A percentile compares a stretch with the other conserved stretches of the same genome.
These are phyloP conservation scores for Lepeophtheirus nordmannii DNA, from an alignment of 2,888 invertebrate genomes.

Conservation along the genomic window DNA sequence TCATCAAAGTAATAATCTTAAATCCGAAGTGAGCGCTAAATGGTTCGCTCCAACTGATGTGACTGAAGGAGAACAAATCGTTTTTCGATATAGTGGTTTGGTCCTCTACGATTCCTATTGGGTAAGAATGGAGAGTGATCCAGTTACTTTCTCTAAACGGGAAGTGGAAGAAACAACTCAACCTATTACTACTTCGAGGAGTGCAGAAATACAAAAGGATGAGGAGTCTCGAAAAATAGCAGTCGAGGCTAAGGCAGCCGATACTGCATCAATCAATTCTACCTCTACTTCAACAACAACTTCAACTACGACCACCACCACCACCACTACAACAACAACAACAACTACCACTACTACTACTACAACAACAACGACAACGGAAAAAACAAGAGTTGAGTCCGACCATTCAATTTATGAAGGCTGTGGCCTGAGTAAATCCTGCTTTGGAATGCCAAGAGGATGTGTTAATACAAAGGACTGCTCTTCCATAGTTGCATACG, in stretches of 20 bases:
- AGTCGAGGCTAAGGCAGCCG: not conserved
- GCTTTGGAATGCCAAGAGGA: conserved; percentile 19
- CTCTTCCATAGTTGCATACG: conserved; percentile 9
- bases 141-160: not conserved
- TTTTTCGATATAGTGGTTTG: not conserved
- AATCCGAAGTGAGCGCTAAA: not conserved
- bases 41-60: conserved; percentile 14
- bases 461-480: conserved; percentile 6
- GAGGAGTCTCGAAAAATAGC: not conserved
- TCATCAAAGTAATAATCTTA: conserved; percentile 1
- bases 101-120: conserved; percentile 1
- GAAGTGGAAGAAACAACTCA: not conserved
- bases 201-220: not conserved
- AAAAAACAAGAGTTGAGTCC: not conserved
- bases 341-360: conserved; percentile 29
- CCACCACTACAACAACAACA: conserved; percentile 26
- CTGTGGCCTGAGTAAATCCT: not conserved
- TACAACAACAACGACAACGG: conserved; percentile 30
- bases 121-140: not conserved
- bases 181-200: too few relatives aligned
- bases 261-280: conserved; percentile 31
- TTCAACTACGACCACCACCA: conserved; percentile 23
- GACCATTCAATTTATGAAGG: conserved; percentile 8
- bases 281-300: conserved; percentile 31
- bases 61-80: not conserved